phyloP scores from a whole-genome alignment of 1,140 invertebrate genomes.

The Ruditapes philippinarum region DNA sequence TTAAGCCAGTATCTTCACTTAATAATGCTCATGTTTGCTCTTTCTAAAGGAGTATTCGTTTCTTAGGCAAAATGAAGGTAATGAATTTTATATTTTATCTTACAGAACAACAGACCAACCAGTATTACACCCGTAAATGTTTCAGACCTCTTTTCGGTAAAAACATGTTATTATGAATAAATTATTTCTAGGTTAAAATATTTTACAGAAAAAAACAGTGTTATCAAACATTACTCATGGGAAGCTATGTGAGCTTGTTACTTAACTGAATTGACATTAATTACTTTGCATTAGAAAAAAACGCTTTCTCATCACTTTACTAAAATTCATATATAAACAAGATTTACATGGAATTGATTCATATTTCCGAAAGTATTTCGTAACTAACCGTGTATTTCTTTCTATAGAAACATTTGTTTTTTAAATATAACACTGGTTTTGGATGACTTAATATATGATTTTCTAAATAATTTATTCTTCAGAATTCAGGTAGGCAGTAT shows the following conservation, averaged over 20 bases:
- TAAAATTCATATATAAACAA: neutral
- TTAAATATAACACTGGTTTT: neutral
- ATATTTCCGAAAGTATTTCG: neutral
- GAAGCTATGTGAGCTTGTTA: neutral
- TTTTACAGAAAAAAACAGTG: neutral
- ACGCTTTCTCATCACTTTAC: neutral
- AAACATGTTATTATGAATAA: neutral
- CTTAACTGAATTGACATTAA: neutral
- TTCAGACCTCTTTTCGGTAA: slow-evolving; percentile 20
- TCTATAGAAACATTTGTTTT: neutral
- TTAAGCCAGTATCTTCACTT: too few relatives aligned
- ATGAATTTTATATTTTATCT: neutral
- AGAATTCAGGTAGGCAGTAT: neutral
- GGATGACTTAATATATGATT: too few relatives aligned
- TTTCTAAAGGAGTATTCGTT: neutral
- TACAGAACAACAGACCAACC: neutral
- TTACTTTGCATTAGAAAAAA: neutral
- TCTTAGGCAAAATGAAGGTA: neutral
- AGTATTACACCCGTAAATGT: neutral
- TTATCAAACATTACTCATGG: neutral
- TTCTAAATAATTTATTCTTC: too few relatives aligned
- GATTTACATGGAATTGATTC: neutral
- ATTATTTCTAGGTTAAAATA: neutral
- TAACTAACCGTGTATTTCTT: neutral
- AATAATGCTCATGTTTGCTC: too few relatives aligned